Evolutionary conservation across 2,888 invertebrate genomes (phyloP), one percentile per base, ranked within the genome.

Genomic region (Resseliella maxima): DNA sequence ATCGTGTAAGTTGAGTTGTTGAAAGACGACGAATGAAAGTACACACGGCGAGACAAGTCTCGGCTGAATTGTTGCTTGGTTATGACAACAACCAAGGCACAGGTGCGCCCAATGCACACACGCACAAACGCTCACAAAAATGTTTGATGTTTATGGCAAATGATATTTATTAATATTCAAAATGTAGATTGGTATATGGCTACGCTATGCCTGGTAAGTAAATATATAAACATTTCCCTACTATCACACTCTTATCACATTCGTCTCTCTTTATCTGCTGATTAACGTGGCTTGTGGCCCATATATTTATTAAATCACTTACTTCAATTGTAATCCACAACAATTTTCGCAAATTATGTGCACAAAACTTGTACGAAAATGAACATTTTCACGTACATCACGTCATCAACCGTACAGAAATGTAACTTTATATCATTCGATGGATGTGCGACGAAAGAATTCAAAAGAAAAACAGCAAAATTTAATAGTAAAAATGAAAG

Each of bases 291-390:
- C 31, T 72, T 72, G 31, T 72, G 72, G 72, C 12, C 72, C 72
- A 72, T 72, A 50, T 50, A 72, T 72, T 72, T 72, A 72, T 72
- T 72, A 72, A 72, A 72, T 72, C 72, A 72, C 31, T 72, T 72
- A 31, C 72, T 1, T 21, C 72, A 15, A 72, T 72, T 72, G 72
- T 72, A 72, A 72, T 72, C 72, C 31, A 72, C 72, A 35, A 72
- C 31, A 72, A 35, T 72, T 72, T 72, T 15, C 31, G 31, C 72
- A 72, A 72, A 72, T 31, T 12, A 31, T 72, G 35, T 72, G 59
- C 50, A 50, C 41, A 41, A 8, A 50, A 50, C 15, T 50, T 41
- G 41, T 41, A 41, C 41, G 45, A 45, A 41, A 41, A 41, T 41
- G 41, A 41, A 41, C 6, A 41, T 41, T 5, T 45, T 41, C 41